Percentiles rank a stretch among this genome's conserved stretches.
These are phyloP conservation scores for Tetropium fuscum DNA, from an alignment of 2,888 invertebrate species.

Conservation along the genomic window DNA sequence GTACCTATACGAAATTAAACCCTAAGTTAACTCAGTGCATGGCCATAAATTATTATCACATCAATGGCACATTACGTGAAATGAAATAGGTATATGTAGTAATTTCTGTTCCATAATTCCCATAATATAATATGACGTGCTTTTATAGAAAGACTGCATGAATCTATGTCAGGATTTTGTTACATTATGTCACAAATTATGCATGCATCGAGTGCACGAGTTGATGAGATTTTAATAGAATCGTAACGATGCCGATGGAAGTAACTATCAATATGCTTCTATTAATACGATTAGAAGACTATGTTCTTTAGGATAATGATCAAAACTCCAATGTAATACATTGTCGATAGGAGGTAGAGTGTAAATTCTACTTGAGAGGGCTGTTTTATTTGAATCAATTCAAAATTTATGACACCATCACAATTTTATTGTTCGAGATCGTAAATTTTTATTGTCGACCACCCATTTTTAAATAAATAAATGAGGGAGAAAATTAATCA, in stretches of 20 bases:
- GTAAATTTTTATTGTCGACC: slow-evolving; percentile 14
- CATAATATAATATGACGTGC: too few relatives aligned
- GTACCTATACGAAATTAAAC: too few relatives aligned
- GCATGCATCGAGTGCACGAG: background rate
- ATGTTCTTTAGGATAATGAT: slow-evolving; percentile 17
- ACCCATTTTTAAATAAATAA: slow-evolving; percentile 7
- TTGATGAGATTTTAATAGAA: slow-evolving; percentile 21
- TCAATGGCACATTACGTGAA: too few relatives aligned
- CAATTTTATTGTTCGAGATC: slow-evolving; percentile 6
- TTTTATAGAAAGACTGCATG: too few relatives aligned
- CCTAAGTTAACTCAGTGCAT: too few relatives aligned
- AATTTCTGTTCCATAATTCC: too few relatives aligned
- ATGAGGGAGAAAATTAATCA: background rate
- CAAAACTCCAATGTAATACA: slow-evolving; percentile 11
- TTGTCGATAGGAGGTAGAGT: slow-evolving; percentile 10
- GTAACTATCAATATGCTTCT: background rate
- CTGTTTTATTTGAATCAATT: slow-evolving; percentile 8
- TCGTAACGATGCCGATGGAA: background rate
- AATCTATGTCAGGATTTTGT: too few relatives aligned
- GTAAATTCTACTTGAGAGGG: slow-evolving; percentile 10
- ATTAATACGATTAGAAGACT: slow-evolving; percentile 19
- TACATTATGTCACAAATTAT: slow-evolving; percentile 19
- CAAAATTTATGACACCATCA: slow-evolving; percentile 11
- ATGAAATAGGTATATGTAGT: too few relatives aligned
- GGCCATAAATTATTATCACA: too few relatives aligned